Evolutionary conservation across 2,113 vertebrate genomes (phyloP), one percentile per base, ranked within the genome.

Genomic region (Mola mola): DNA sequence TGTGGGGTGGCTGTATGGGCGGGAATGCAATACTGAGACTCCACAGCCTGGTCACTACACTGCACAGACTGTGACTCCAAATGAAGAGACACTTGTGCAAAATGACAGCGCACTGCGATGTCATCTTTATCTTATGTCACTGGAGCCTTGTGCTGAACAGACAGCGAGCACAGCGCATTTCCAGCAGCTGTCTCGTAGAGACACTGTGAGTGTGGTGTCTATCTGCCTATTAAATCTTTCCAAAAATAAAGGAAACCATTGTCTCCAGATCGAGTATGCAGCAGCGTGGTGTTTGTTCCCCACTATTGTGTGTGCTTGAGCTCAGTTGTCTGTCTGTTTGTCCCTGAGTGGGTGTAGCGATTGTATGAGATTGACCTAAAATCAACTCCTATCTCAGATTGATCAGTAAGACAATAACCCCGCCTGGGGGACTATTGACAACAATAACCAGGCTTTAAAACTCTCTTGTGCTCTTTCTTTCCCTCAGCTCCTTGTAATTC

Each of bases 361-460:
- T 8, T 29, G 46, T 16, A 3, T 7, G 46, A 4, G 47, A 25
- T 22, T 63, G 66, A 70, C 53, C 70, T 9, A 42, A 58, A 37
- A 10, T 9, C 25, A 26, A 12, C 51, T 79, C 63, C 61, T 57
- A 48, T 77, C 69, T 62, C 62, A 42, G 69, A 72, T 82, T 67
- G 83, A 80, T 85, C 62, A 50, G 44, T 51, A 8, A 43, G 59
- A 74, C 73, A 66, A 65, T 68, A 55, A 61, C 19, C 16, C 52
- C 6, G 29, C 50, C 47, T 11, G 21, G 29, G 6, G 11, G 9
- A 22, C 65, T 51, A 55, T 61, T 46, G 62, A 52, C 47, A 1
- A 50, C 66, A 72, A 78, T 55, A 15, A 41, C 15, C 16, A 13
- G 33, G 28, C 64, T 51, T 63, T 66, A 51, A 55, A 58, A 41